Base-by-base conservation (phyloP, 2,888 invertebrate genomes). In the Craniophora ligustri region DNA sequence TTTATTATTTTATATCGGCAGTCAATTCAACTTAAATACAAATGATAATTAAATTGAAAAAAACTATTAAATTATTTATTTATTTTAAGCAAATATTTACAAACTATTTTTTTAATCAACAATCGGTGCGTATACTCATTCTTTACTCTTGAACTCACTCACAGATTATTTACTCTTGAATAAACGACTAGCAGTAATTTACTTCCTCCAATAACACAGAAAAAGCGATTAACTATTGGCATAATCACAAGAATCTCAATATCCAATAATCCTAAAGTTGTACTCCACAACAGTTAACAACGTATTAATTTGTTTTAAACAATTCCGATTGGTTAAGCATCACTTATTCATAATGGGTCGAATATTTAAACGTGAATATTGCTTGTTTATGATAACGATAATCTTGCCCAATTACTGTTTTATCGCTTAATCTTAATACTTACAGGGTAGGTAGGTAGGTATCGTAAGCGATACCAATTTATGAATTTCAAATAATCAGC, bases 341-440 rank as follows among this genome's bases (percentile, higher is more conserved):
- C 46, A 35, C 42, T 16, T 35, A 23, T 44, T 16, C 35, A 35
- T 44, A 35, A 15, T 35, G 15, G 31, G 7, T 16, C 10, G 40
- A 31, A 61, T 48, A 67, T 60, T 53, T 66, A 66, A 65, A 58
- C 51, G 28, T 45, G 21, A 36, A 40, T 34, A 50, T 40, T 38
- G 63, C 63, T 48, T 66, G 65, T 66, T 56, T 19, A 13, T 28
- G 65, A 66, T 66, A 63, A 57, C 21, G 26, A 13, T 63, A 66
- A 66, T 66, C 64, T 38, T 48, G 31, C 34, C 61, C 65, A 66
- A 66, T 66, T 68, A 63, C 42, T 48, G 57, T 51, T 66, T 63
- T 66, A 68, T 68, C 64, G 47, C 31, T 14, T 51, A 66, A 68
- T 68, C 62, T 67, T 46, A 61, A 53, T 60, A 41, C 18, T n/a